A percentile compares a stretch with the other conserved stretches of the same genome.
Conservation (phyloP, 2,888 invertebrate species). For the Acanthococcus lagerstroemiae region DNA sequence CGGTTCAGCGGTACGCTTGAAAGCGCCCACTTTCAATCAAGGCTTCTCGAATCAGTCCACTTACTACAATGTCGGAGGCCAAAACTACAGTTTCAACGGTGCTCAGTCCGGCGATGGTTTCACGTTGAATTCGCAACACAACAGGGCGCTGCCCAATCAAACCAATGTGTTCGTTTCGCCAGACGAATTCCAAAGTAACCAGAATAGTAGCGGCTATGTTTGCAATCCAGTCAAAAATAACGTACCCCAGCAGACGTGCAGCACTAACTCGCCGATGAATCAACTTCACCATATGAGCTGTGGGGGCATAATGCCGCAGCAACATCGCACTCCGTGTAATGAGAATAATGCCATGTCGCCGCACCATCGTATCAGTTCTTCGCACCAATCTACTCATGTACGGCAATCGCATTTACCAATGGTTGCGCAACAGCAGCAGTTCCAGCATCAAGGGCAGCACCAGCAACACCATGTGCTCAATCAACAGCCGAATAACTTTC, state of each 20-base stretch:
- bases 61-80: constrained; percentile 7
- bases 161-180: background rate
- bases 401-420: background rate
- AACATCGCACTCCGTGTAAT: background rate
- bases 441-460: constrained; percentile 1
- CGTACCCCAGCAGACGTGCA: background rate
- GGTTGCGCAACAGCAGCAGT: background rate
- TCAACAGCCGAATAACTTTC: constrained; percentile 1
- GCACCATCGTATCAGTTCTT: constrained; percentile 11
- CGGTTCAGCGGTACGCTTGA: constrained; percentile 10
- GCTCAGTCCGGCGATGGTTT: constrained; percentile 3
- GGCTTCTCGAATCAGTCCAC: constrained; percentile 8
- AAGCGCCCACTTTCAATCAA: constrained; percentile 13
- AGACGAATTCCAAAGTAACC: background rate
- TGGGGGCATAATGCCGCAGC: constrained; percentile 1
- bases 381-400: background rate
- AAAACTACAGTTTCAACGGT: constrained; percentile 16
- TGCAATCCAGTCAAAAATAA: constrained; percentile 11
- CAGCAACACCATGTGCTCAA: background rate
- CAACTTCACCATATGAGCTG: constrained; percentile 21
- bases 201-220: constrained; percentile 2
- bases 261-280: background rate
- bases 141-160: constrained; percentile 5
- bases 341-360: background rate
- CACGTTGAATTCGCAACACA: constrained; percentile 4